A percentile compares a stretch with the other conserved stretches of the same genome.
phyloP scores from a whole-genome alignment of 1,140 invertebrate genomes.

The Gryllus bimaculatus region DNA sequence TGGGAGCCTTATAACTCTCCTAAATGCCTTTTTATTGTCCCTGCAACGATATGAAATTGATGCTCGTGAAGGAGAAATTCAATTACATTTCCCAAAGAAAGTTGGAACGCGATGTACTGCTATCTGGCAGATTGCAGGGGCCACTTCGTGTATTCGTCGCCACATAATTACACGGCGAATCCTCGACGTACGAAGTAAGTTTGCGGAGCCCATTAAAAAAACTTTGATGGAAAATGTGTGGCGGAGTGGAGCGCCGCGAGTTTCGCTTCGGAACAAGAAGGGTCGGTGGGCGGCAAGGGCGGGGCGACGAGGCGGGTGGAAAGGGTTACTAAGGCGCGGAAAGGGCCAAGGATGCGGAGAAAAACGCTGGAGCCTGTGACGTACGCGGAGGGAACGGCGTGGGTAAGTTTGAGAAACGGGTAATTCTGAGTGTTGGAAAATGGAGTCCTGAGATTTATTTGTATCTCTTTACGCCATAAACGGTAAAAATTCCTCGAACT shows the following conservation, averaged over 20 bases:
- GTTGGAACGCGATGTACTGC: background rate
- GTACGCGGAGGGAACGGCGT: background rate
- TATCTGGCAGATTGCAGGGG: background rate
- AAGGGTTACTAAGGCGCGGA: too few relatives aligned
- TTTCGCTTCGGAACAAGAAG: background rate
- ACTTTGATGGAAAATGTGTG: background rate
- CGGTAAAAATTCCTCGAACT: too few relatives aligned
- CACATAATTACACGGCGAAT: background rate
- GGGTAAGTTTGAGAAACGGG: too few relatives aligned
- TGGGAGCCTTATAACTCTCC: background rate
- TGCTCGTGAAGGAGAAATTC: background rate
- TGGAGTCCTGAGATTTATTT: too few relatives aligned
- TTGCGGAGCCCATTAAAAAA: conserved; percentile 4
- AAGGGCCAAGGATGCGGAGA: too few relatives aligned
- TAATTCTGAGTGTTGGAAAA: too few relatives aligned
- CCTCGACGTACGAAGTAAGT: background rate
- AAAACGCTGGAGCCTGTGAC: too few relatives aligned
- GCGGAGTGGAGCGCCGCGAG: background rate
- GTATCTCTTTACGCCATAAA: too few relatives aligned
- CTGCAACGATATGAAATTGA: background rate
- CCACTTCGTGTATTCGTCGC: background rate
- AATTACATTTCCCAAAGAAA: background rate
- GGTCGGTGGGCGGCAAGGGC: background rate
- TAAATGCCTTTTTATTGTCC: background rate
- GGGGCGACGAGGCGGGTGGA: too few relatives aligned